phyloP scores from a whole-genome alignment of 2,797 vertebrate genomes.

The Malacoctenus gilli region DNA sequence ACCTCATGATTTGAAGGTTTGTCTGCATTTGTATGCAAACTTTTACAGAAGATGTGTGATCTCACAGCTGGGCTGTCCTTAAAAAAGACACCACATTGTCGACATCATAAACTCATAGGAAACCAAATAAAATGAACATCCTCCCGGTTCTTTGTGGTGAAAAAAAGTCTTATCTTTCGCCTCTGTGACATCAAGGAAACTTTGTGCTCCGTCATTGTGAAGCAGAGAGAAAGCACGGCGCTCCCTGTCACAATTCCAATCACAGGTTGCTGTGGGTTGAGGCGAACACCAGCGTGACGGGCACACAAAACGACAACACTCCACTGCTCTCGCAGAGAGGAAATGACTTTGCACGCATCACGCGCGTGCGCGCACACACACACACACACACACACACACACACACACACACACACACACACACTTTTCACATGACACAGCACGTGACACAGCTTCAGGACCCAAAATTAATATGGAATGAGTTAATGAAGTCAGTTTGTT shows the following conservation, averaged over 20 bases:
- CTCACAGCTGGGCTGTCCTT: too few relatives aligned
- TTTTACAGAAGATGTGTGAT: too few relatives aligned
- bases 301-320: conserved; percentile 12
- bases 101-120: too few relatives aligned
- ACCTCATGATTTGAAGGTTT: too few relatives aligned
- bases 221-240: conserved; percentile 2
- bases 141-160: too few relatives aligned
- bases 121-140: too few relatives aligned
- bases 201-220: not conserved
- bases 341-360: conserved; percentile 24
- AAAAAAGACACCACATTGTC: too few relatives aligned
- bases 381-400: conserved; percentile 29
- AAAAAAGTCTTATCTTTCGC: not conserved
- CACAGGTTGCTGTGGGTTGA: conserved; percentile 8
- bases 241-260: conserved; percentile 2
- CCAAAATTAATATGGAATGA: conserved; percentile 29
- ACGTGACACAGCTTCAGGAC: conserved; percentile 34
- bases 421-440: conserved; percentile 48
- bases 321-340: conserved; percentile 6
- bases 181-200: not conserved
- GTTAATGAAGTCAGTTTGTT: conserved; percentile 27
- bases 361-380: conserved; percentile 7
- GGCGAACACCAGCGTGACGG: conserved; percentile 16
- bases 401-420: not conserved
- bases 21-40: too few relatives aligned